phyloP scores from a whole-genome alignment of 2,113 vertebrate genomes.

The Pluvianellus socialis region DNA sequence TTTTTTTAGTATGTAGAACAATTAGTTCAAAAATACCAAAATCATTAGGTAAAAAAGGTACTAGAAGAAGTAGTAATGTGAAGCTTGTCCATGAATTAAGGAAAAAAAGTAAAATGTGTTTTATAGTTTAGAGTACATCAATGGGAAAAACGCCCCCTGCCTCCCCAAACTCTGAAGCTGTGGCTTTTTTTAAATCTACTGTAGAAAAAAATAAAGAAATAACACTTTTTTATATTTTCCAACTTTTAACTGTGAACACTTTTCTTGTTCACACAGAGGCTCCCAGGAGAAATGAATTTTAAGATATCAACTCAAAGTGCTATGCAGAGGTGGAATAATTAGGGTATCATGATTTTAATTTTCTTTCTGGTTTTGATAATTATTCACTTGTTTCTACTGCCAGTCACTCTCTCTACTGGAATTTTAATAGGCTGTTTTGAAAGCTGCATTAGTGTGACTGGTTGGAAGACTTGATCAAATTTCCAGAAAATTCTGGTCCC shows the following conservation, averaged over 20 bases:
- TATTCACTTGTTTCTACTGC: background rate
- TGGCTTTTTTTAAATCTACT: background rate
- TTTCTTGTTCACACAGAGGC: background rate
- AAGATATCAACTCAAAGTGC: background rate
- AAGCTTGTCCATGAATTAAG: background rate
- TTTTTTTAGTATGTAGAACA: background rate
- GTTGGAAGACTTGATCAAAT: background rate
- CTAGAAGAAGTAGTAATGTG: background rate
- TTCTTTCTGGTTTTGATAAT: background rate
- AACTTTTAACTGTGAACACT: background rate
- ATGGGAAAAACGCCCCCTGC: background rate
- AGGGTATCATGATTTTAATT: background rate
- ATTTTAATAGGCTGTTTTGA: background rate
- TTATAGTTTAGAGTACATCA: background rate
- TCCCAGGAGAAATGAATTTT: background rate
- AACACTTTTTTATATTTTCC: background rate
- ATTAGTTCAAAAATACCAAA: background rate
- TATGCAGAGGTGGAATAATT: constrained; percentile 16
- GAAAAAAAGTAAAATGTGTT: too few species aligned
- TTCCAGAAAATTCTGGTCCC: background rate
- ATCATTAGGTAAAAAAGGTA: background rate
- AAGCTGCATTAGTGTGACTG: background rate
- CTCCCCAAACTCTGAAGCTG: background rate
- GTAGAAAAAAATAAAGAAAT: background rate
- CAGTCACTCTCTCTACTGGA: background rate